Evolutionary conservation across 2,888 invertebrate genomes (phyloP).

Genomic region (Gymnosoma rotundatum): DNA sequence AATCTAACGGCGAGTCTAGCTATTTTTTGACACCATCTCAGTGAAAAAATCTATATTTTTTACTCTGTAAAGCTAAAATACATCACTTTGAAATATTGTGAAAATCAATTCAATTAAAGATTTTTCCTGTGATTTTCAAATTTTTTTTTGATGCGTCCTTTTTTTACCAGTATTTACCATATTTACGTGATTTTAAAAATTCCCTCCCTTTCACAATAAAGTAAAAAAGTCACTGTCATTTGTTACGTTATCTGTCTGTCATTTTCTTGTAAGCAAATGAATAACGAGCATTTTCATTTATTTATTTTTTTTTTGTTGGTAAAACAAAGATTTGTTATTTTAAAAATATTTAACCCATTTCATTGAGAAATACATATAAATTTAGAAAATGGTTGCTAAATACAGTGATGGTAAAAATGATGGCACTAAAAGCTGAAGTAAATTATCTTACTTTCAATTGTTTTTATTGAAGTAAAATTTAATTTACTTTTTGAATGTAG

Average conservation of each 20-base stretch:
- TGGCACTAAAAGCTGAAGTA: not conserved
- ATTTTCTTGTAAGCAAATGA: conserved; percentile 65
- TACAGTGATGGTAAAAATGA: conserved; percentile 24
- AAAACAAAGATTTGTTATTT: conserved; percentile 39
- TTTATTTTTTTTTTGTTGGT: conserved; percentile 33
- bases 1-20: too few relatives aligned
- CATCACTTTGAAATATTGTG: too few relatives aligned
- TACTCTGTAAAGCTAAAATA: too few relatives aligned
- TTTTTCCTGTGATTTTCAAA: too few relatives aligned
- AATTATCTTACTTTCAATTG: too few relatives aligned
- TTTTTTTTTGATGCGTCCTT: too few relatives aligned
- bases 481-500: too few relatives aligned
- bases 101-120: too few relatives aligned
- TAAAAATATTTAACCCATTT: conserved; percentile 63
- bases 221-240: conserved; percentile 49
- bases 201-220: conserved; percentile 3
- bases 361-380: conserved; percentile 18
- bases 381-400: conserved; percentile 12
- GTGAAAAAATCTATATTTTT: too few relatives aligned
- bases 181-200: conserved; percentile 1
- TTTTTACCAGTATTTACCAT: too few relatives aligned
- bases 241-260: conserved; percentile 67
- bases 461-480: too few relatives aligned
- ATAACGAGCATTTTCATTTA: conserved; percentile 54
- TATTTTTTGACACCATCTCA: too few relatives aligned